Evolutionary conservation across 2,113 vertebrate genomes (phyloP).

Genomic region (Azemiops feae): DNA sequence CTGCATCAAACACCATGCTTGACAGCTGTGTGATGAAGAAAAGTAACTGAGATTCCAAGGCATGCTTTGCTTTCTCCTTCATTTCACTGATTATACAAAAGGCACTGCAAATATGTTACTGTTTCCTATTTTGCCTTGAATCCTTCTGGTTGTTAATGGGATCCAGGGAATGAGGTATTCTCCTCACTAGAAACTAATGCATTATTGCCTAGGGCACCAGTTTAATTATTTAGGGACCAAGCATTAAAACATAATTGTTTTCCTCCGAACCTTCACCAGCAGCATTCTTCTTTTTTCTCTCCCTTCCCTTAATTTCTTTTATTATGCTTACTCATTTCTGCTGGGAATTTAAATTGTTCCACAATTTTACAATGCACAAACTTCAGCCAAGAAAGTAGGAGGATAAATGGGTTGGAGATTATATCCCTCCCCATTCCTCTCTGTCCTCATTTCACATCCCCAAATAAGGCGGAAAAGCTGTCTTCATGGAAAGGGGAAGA

Average conservation of each 20-base stretch:
- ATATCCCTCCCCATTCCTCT: not conserved
- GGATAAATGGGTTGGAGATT: not conserved
- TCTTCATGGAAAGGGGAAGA: not conserved
- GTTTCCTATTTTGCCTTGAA: not conserved
- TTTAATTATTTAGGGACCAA: constrained; percentile 40
- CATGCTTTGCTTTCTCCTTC: not conserved
- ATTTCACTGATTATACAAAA: not conserved
- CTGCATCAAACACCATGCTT: not conserved
- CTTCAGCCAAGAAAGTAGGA: constrained; percentile 1
- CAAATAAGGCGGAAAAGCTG: not conserved
- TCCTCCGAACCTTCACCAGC: constrained; percentile 5
- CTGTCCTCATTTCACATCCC: not conserved
- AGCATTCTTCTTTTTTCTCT: not conserved
- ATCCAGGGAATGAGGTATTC: not conserved
- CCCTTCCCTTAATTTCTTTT: not conserved
- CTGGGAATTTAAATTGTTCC: not conserved
- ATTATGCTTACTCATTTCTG: not conserved
- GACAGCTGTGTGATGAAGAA: not conserved
- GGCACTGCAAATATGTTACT: not conserved
- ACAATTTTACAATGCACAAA: not conserved
- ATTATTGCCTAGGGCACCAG: not conserved
- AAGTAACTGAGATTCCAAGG: not conserved
- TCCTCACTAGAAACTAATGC: constrained; percentile 4
- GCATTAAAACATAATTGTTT: constrained; percentile 32
- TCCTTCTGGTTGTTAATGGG: not conserved